These are phyloP conservation scores for Drosophila trichaetosa DNA, from an alignment of 2,888 invertebrate genomes.

Conservation along the genomic window DNA sequence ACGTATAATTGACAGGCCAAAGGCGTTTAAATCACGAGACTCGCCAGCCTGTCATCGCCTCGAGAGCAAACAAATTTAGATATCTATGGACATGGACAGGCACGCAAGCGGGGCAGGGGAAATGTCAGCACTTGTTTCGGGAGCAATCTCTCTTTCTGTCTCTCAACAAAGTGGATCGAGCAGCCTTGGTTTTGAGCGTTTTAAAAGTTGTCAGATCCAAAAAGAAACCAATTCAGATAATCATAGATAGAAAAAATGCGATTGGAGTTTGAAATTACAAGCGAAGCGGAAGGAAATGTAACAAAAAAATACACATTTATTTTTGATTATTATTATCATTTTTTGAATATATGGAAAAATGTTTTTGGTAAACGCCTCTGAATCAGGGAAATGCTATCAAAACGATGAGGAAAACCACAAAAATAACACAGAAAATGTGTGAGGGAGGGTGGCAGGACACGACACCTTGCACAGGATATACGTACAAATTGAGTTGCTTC, in stretches of 20 bases:
- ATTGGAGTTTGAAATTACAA: slow-evolving; percentile 65
- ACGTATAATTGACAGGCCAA: slow-evolving; percentile 75
- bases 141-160: slow-evolving; percentile 11
- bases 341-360: slow-evolving; percentile 15
- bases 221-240: slow-evolving; percentile 23
- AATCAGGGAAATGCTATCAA: slow-evolving; percentile 51
- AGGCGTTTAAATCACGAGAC: slow-evolving; percentile 67
- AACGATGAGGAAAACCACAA: slow-evolving; percentile 62
- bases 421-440: slow-evolving; percentile 28
- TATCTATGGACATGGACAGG: slow-evolving; percentile 53
- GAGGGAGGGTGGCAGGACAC: slow-evolving; percentile 1
- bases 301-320: slow-evolving; percentile 17
- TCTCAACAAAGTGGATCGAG: slow-evolving; percentile 28
- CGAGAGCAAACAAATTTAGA: slow-evolving; percentile 69
- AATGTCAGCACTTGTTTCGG: not conserved
- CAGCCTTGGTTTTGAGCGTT: slow-evolving; percentile 39
- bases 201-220: slow-evolving; percentile 35
- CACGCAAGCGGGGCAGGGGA: not conserved
- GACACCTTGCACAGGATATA: slow-evolving; percentile 67
- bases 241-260: slow-evolving; percentile 4
- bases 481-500: slow-evolving; percentile 73
- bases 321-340: not conserved
- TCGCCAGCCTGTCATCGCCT: slow-evolving; percentile 67
- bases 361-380: slow-evolving; percentile 14
- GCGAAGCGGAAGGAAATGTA: slow-evolving; percentile 71